Base-by-base conservation (phyloP, 1,140 invertebrate genomes). In the Leptestheria dahalacensis region DNA sequence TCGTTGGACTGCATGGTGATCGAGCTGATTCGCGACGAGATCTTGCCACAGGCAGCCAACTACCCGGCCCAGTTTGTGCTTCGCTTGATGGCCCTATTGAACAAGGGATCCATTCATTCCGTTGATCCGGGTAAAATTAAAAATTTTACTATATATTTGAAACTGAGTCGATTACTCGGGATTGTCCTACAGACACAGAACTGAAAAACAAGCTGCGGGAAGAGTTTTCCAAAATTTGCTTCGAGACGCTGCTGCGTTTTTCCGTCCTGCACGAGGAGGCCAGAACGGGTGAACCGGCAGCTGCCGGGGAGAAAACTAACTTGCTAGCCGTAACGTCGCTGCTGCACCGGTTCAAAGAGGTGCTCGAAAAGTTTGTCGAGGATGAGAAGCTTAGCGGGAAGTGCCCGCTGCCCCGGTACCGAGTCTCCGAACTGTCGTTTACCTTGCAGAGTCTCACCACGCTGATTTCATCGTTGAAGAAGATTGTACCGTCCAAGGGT, bases 391-490 rank as follows among this genome's bases (percentile, higher is more conserved):
- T 88, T 58, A 86, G 85, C 69, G 89, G 91, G 61, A 93, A 92
- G 71, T 90, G 87, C 72, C 88, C 88, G 0, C 73, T 95, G 57
- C 88, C 91, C 12, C 86, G 92, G 70, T 91, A 94, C 67, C 79
- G 92, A 59, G 76, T 96, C 56, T 92, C 91, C 2, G 94, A 97
- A 75, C 93, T 97, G 70, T 90, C 91, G 46, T 96, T 95, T 73
- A 92, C 96, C n/a, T 70, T 97, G 26, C 93, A 96, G 75, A 93
- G 93, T 48, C 83, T 97, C 53, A 88, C 91, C 10, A 95, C 93
- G 0, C 75, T 97, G 20, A 82, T 95, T 2, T 81, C 87, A 23
- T 92, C 91, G 6, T 80, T 97, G 71, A 93, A 96, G 73, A 91
- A 91, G 68, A 89, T 91, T 51, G 86, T 90, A 25, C 78, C 82